Conservation (phyloP, 2,113 vertebrate species). For the Theropithecus gelada region DNA sequence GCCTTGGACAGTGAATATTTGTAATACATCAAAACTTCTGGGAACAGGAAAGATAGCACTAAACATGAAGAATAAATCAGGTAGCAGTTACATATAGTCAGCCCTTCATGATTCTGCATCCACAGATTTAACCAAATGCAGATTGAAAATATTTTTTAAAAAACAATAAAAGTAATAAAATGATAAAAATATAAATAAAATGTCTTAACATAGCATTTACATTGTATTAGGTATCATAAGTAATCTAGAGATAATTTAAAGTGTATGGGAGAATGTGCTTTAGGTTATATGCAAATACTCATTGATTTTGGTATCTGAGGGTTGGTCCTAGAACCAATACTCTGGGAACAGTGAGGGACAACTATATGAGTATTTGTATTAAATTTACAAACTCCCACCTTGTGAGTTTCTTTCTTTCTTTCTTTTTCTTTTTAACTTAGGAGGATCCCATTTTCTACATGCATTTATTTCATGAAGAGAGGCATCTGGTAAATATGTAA, state of each 20-base stretch:
- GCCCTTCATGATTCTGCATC: neutral
- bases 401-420: neutral
- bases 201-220: neutral
- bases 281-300: neutral
- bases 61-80: neutral
- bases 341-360: neutral
- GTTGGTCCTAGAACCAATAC: neutral
- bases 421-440: neutral
- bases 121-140: neutral
- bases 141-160: neutral
- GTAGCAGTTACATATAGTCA: neutral
- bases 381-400: neutral
- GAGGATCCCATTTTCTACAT: constrained; percentile 1
- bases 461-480: constrained; percentile 14
- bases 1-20: neutral
- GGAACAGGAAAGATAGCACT: neutral
- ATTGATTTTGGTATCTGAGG: neutral
- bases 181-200: neutral
- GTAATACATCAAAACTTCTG: neutral
- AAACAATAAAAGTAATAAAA: neutral
- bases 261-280: neutral
- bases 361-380: constrained; percentile 1
- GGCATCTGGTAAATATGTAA: neutral
- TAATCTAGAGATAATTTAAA: neutral
- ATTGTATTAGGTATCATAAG: neutral